Percentiles rank a stretch among this genome's conserved stretches.
Conservation (phyloP, 2,888 invertebrate species). For the Adelphocoris suturalis region DNA sequence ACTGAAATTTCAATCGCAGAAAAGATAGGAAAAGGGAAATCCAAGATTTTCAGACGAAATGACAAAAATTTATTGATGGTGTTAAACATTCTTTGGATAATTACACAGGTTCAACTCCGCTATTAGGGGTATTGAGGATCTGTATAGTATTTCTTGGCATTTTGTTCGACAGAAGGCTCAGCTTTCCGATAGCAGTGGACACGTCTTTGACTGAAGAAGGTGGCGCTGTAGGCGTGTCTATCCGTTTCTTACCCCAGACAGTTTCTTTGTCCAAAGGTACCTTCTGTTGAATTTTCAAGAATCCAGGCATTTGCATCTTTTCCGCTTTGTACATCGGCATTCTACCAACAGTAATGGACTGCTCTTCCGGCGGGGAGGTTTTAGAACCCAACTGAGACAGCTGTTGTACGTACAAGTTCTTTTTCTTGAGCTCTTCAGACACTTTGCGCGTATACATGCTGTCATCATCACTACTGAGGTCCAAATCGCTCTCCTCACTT, state of each 20-base stretch:
- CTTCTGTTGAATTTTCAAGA: not conserved
- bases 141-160: too few species aligned
- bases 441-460: not conserved
- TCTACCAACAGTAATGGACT: not conserved
- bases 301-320: not conserved
- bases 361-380: not conserved
- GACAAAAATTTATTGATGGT: too few species aligned
- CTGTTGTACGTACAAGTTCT: not conserved
- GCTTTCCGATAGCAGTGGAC: not conserved
- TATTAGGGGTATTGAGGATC: too few species aligned
- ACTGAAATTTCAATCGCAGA: too few species aligned
- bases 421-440: not conserved
- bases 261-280: not conserved
- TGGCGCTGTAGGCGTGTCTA: not conserved
- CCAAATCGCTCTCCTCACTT: slow-evolving; percentile 11
- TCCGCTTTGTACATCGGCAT: not conserved
- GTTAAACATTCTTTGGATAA: too few species aligned
- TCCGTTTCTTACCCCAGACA: too few species aligned
- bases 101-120: too few species aligned
- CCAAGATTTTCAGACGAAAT: too few species aligned
- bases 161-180: not conserved
- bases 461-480: slow-evolving; percentile 15
- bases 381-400: not conserved
- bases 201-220: not conserved
- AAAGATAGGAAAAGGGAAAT: too few species aligned